A percentile compares a stretch with the other conserved stretches of the same genome.
phyloP scores from a whole-genome alignment of 2,797 vertebrate species.

The Semaprochilodus insignis region DNA sequence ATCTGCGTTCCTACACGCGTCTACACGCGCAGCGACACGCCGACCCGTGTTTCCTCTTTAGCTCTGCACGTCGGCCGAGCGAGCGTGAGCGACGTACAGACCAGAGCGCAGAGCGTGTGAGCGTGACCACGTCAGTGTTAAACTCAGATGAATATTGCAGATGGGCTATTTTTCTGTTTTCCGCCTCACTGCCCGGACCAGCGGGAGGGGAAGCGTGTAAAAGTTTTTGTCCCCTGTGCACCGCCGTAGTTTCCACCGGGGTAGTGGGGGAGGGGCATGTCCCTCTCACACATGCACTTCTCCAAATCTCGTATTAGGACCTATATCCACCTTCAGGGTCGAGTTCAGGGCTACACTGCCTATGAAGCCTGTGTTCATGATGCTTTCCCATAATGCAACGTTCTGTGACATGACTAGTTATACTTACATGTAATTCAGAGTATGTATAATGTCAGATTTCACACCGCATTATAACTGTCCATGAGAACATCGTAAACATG shows the following conservation, averaged over 20 bases:
- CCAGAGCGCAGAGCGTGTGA: background rate
- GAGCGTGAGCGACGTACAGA: background rate
- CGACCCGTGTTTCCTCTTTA: background rate
- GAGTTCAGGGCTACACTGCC: no score
- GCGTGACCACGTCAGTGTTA: background rate
- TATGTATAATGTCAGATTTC: no score
- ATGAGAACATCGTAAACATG: no score
- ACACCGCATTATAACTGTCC: no score
- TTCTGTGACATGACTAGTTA: no score
- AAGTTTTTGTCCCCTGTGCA: background rate
- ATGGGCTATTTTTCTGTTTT: constrained; percentile 18
- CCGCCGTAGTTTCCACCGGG: background rate
- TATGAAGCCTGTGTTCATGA: no score
- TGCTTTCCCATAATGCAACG: no score
- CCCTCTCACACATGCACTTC: no score
- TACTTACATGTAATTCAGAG: no score
- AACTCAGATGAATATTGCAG: constrained; percentile 26
- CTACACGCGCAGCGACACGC: background rate
- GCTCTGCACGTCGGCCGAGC: background rate
- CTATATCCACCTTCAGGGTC: no score
- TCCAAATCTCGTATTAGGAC: no score
- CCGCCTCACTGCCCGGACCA: background rate
- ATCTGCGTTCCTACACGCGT: background rate
- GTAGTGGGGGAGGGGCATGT: no score
- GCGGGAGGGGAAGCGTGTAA: background rate